A percentile compares a stretch with the other conserved stretches of the same genome.
These are phyloP conservation scores for Pelochelys cantorii DNA, from an alignment of 2,797 vertebrate genomes.

Conservation along the genomic window DNA sequence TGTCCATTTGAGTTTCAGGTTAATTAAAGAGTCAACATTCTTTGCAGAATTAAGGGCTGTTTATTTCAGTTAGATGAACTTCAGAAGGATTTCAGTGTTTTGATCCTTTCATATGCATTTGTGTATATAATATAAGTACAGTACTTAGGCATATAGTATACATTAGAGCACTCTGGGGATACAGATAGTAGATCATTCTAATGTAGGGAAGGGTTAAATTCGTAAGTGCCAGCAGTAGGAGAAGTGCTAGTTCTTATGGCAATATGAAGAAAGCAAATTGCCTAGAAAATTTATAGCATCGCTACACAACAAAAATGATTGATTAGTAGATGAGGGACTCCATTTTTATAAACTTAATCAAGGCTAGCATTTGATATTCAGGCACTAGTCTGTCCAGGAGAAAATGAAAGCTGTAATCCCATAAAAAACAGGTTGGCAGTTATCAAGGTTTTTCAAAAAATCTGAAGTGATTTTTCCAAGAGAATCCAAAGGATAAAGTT, in stretches of 20 bases:
- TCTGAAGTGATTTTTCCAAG: slow-evolving; percentile 33
- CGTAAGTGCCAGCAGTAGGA: slow-evolving; percentile 40
- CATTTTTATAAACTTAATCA: slow-evolving; percentile 79
- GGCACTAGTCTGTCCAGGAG: slow-evolving; percentile 52
- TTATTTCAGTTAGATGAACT: slow-evolving; percentile 2
- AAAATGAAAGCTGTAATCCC: slow-evolving; percentile 51
- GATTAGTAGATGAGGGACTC: slow-evolving; percentile 72
- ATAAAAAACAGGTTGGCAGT: slow-evolving; percentile 9
- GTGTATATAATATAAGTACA: slow-evolving; percentile 26
- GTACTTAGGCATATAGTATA: slow-evolving; percentile 72
- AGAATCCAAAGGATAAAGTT: background rate
- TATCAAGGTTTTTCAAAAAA: background rate
- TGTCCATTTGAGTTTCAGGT: background rate
- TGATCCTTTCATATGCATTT: slow-evolving; percentile 23
- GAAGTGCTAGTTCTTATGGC: slow-evolving; percentile 51
- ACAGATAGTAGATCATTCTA: slow-evolving; percentile 67
- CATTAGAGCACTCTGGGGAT: slow-evolving; percentile 62
- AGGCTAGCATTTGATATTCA: slow-evolving; percentile 68
- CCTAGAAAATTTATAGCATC: slow-evolving; percentile 71
- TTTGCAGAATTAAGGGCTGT: background rate
- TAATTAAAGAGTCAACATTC: slow-evolving; percentile 40
- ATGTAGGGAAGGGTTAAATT: slow-evolving; percentile 63
- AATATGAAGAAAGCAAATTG: slow-evolving; percentile 66
- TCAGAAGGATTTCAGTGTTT: slow-evolving; percentile 27
- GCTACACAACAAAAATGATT: slow-evolving; percentile 74